Conservation (phyloP, 2,113 vertebrate species). For the Planiliza haematocheilus region DNA sequence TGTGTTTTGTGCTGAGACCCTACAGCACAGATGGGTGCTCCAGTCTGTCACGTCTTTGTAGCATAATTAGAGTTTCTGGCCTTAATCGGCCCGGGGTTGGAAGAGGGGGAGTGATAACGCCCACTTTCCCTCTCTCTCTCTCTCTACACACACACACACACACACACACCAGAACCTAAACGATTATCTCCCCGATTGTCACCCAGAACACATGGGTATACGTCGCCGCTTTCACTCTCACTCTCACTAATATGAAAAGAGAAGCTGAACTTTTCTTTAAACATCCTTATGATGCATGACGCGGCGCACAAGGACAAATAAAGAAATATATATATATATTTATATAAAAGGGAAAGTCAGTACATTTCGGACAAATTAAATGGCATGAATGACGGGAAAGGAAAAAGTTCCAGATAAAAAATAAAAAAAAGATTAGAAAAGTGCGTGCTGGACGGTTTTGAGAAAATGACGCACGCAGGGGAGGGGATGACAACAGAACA, state of each 20-base stretch:
- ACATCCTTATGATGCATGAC: not conserved
- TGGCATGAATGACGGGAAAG: not conserved
- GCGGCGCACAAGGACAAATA: not conserved
- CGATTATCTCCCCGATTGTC: slow-evolving; percentile 15
- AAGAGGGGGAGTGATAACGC: slow-evolving; percentile 38
- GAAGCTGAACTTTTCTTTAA: slow-evolving; percentile 15
- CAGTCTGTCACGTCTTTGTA: slow-evolving; percentile 76
- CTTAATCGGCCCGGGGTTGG: slow-evolving; percentile 74
- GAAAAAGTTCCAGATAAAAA: not conserved
- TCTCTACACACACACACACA: slow-evolving; percentile 41
- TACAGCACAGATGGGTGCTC: slow-evolving; percentile 76
- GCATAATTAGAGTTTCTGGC: slow-evolving; percentile 82
- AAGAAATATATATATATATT: not conserved
- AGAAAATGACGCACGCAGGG: slow-evolving; percentile 27
- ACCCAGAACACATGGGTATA: slow-evolving; percentile 14
- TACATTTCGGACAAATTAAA: no score
- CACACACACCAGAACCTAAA: slow-evolving; percentile 16
- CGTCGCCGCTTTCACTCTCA: slow-evolving; percentile 51
- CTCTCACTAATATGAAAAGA: slow-evolving; percentile 3
- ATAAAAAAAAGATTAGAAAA: slow-evolving; percentile 8
- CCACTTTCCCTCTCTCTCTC: slow-evolving; percentile 73
- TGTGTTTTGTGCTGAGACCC: slow-evolving; percentile 31
- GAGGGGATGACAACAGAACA: slow-evolving; percentile 81
- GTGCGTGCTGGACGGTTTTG: slow-evolving; percentile 8
- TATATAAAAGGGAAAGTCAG: not conserved